Conservation (phyloP, 2,888 invertebrate species). For the Phalangium opilio region DNA sequence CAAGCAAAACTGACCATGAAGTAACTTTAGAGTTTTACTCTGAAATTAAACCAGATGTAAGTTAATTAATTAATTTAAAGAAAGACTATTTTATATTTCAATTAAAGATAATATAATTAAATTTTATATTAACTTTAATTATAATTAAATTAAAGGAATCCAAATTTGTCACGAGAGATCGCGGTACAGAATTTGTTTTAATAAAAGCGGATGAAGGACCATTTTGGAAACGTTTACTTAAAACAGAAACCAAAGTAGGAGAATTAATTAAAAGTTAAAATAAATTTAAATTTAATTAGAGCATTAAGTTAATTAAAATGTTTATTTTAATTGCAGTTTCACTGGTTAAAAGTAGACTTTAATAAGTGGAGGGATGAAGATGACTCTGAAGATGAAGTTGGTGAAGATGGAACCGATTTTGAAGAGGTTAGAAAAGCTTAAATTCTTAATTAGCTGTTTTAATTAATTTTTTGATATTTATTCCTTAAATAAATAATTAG, state of each 20-base stretch:
- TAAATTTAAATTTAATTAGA: too few relatives aligned
- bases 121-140: too few relatives aligned
- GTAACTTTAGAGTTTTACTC: slow-evolving; percentile 69
- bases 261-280: too few relatives aligned
- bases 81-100: too few relatives aligned
- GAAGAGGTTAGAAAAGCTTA: slow-evolving; percentile 37
- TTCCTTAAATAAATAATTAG: too few relatives aligned
- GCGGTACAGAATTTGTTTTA: slow-evolving; percentile 39
- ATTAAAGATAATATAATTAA: too few relatives aligned
- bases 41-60: slow-evolving; percentile 65
- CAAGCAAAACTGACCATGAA: slow-evolving; percentile 71
- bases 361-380: slow-evolving; percentile 96
- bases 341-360: slow-evolving; percentile 94
- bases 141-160: too few relatives aligned
- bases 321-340: slow-evolving; percentile 41
- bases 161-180: slow-evolving; percentile 34
- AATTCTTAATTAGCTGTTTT: too few relatives aligned
- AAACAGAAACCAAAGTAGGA: slow-evolving; percentile 57
- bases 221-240: slow-evolving; percentile 76
- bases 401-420: slow-evolving; percentile 34
- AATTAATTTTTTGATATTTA: too few relatives aligned
- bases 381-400: slow-evolving; percentile 62
- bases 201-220: slow-evolving; percentile 47
- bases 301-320: too few relatives aligned
- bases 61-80: too few relatives aligned